phyloP scores from a whole-genome alignment of 2,797 vertebrate species.

The Catharus ustulatus region DNA sequence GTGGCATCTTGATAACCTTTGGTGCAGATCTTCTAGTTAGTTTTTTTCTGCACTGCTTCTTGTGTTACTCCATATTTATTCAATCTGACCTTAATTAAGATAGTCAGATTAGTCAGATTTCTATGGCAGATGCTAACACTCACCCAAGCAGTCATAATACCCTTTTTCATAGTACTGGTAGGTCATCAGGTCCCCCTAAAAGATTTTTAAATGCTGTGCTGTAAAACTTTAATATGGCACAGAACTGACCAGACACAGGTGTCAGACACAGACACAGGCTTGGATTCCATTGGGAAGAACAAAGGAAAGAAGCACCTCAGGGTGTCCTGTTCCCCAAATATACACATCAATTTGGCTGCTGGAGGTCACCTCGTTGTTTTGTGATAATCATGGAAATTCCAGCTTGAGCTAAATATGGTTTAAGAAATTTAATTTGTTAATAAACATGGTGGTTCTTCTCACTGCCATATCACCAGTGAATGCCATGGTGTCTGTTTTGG shows the following conservation, averaged over 20 bases:
- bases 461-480: rapidly evolving
- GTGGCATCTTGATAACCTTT: not conserved
- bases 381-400: not conserved
- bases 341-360: not conserved
- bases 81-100: not conserved
- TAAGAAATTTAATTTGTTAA: not conserved
- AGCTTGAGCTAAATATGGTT: not conserved
- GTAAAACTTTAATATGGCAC: not conserved
- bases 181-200: not conserved
- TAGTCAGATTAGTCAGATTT: not conserved
- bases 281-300: not conserved
- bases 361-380: not conserved
- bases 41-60: not conserved
- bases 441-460: not conserved
- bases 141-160: not conserved
- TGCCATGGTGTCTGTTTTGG: not conserved
- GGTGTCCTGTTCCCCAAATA: not conserved
- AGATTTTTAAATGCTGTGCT: not conserved
- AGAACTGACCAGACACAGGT: not conserved
- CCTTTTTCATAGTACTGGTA: not conserved
- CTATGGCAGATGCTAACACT: not conserved
- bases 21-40: not conserved
- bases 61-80: not conserved
- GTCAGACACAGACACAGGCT: not conserved
- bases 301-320: not conserved